phyloP scores from a whole-genome alignment of 1,140 invertebrate species.

The Drosophila bifasciata region DNA sequence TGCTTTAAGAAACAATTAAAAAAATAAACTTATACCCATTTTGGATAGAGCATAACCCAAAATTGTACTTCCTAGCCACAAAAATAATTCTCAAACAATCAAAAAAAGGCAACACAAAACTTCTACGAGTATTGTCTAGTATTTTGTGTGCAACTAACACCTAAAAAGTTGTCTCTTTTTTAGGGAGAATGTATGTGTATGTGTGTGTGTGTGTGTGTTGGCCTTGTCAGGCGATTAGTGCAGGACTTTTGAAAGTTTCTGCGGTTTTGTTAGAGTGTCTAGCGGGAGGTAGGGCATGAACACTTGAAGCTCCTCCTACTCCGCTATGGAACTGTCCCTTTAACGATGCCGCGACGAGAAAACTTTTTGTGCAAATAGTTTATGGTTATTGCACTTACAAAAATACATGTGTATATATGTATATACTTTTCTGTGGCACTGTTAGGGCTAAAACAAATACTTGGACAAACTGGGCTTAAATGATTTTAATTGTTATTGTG shows the following conservation, averaged over 20 bases:
- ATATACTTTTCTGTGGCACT: slow-evolving; percentile 2
- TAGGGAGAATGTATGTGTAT: slow-evolving; percentile 4
- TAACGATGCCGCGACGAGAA: slow-evolving; percentile 64
- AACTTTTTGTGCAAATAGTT: slow-evolving; percentile 79
- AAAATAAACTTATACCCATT: too few species aligned
- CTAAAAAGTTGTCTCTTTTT: slow-evolving; percentile 57
- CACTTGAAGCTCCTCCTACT: slow-evolving; percentile 40
- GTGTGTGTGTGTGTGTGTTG: slow-evolving; percentile 14
- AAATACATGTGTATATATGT: slow-evolving; percentile 13
- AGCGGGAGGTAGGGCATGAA: not conserved
- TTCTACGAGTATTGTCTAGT: slow-evolving; percentile 35
- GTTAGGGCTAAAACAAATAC: too few species aligned
- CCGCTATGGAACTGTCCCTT: slow-evolving; percentile 43
- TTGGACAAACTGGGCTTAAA: slow-evolving; percentile 48
- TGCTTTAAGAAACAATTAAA: too few species aligned
- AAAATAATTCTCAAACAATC: slow-evolving; percentile 47
- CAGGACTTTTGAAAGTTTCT: slow-evolving; percentile 73
- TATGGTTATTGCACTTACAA: slow-evolving; percentile 69
- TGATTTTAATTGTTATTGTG: slow-evolving; percentile 76
- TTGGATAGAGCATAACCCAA: not conserved
- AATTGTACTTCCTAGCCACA: slow-evolving; percentile 51
- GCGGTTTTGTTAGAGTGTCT: slow-evolving; percentile 53
- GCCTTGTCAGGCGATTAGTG: slow-evolving; percentile 68
- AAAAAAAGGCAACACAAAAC: slow-evolving; percentile 15
- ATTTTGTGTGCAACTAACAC: slow-evolving; percentile 47